Evolutionary conservation across 2,113 vertebrate species (phyloP).

Genomic region (Stigmatopora argus): DNA sequence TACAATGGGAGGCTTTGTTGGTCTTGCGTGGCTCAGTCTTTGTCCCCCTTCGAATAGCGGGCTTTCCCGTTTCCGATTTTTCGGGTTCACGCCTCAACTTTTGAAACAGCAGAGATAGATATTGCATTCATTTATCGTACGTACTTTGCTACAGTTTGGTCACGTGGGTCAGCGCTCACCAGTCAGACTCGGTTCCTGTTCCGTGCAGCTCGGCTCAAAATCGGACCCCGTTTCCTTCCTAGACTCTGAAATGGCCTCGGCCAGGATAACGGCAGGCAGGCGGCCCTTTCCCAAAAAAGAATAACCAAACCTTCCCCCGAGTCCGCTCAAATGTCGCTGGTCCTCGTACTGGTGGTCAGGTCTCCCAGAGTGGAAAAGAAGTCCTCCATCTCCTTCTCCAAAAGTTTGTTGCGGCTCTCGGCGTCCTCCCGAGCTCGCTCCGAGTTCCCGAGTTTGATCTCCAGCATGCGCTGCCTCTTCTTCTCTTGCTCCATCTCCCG

Average conservation of each 20-base stretch:
- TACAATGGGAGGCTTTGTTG: neutral
- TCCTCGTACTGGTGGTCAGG: slow-evolving; percentile 72
- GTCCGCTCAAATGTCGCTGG: slow-evolving; percentile 54
- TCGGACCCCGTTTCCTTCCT: neutral
- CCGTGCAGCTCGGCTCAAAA: neutral
- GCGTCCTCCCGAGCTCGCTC: slow-evolving; percentile 86
- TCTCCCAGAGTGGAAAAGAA: slow-evolving; percentile 89
- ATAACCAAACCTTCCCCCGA: neutral
- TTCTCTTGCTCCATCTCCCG: slow-evolving; percentile 87
- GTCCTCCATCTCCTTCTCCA: slow-evolving; percentile 94
- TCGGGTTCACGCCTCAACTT: neutral
- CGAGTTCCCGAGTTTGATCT: slow-evolving; percentile 89
- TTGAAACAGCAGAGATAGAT: slow-evolving; percentile 16
- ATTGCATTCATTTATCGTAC: neutral
- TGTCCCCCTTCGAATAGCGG: neutral
- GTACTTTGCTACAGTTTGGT: neutral
- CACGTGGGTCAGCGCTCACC: slow-evolving; percentile 25
- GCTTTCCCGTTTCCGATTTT: neutral
- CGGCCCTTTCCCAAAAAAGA: slow-evolving; percentile 15
- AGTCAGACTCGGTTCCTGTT: neutral
- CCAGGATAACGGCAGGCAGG: neutral
- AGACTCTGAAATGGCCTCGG: slow-evolving; percentile 1
- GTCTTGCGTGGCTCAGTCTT: neutral
- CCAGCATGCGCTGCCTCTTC: slow-evolving; percentile 82
- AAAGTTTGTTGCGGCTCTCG: slow-evolving; percentile 82